Evolutionary conservation across 1,140 invertebrate species (phyloP), one percentile per base, ranked within the genome.

Genomic region (Calycopis cecrops): DNA sequence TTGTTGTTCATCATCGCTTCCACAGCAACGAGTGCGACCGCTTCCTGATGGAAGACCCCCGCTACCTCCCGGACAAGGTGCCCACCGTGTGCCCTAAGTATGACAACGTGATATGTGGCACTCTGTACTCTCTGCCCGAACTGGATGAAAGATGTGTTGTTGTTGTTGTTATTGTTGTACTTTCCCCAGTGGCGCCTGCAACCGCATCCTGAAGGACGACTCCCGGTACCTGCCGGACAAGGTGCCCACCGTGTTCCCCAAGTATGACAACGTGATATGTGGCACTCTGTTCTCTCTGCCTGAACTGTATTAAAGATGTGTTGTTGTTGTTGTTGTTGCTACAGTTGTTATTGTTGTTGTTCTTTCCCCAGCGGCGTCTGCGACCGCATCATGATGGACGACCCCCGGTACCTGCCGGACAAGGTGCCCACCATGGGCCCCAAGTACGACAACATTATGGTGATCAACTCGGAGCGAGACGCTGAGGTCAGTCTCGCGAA

Each of bases 231-330:
- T 56, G 14, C 74, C 78, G 0, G 77, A 83, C 18, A 48, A 58
- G 7, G 73, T 80, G 0, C 71, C 75, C 0, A 47, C 65, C 7
- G 56, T 62, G 3, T 71, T 76, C 0, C 70, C 70, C 0, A 42
- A 77, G 37, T 91, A 91, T 0, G 75, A 87, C 10, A 92, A 92
- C 69, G 85, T 91, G 9, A 89, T 92, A n/a, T n/a, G n/a, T n/a
- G n/a, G n/a, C n/a, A n/a, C n/a, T n/a, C n/a, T n/a, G n/a, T n/a
- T n/a, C n/a, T n/a, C n/a, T n/a, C n/a, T n/a, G n/a, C n/a, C n/a
- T n/a, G n/a, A n/a, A n/a, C n/a, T n/a, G n/a, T n/a, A n/a, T n/a
- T n/a, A n/a, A n/a, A n/a, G n/a, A n/a, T n/a, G n/a, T n/a, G n/a
- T n/a, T n/a, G n/a, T n/a, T n/a, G n/a, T n/a, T n/a, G n/a, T n/a